Evolutionary conservation across 2,888 invertebrate species (phyloP), one percentile per base, ranked within the genome.

Genomic region (Pecten maximus): DNA sequence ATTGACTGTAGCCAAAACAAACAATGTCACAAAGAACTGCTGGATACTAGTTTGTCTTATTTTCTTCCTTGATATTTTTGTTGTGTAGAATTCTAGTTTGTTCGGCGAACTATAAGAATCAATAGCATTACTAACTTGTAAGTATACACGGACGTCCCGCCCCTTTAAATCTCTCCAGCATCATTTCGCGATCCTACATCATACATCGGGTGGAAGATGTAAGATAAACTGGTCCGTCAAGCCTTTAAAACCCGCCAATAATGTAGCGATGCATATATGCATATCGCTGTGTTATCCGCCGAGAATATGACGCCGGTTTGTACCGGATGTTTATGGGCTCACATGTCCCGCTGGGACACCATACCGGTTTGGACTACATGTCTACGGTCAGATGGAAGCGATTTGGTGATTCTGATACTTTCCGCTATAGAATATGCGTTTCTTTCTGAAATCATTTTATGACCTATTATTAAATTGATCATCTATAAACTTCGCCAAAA

Each of bases 401-500:
- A 74, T 35, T 74, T 4, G 74, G 35, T 10, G 74, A 23, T 35
- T 35, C 12, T n/a, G 60, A 28, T 28, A 60, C 10, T 60, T 60
- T 60, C 28, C 60, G 35, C 35, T 35, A 10, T 28, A 74, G 74
- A 74, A 28, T 28, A 74, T 74, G 74, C 35, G 74, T 74, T 74
- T 19, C 74, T 74, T 74, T 74, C 74, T 74, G 28, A 74, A 74
- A 74, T 74, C 28, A 35, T 74, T 74, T 74, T 74, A 74, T 35
- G 74, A 74, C 74, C 28, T 74, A 74, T 74, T 74, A 74, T 74
- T 10, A 74, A 74, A 74, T 74, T 74, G 35, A 74, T 74, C 28
- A 74, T 74, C 74, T 15, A 74, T 74, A 74, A 74, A 74, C 74
- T 74, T 74, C 74, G 74, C 35, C 74, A 35, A 74, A 74, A 74